phyloP scores from a whole-genome alignment of 2,113 vertebrate genomes.

The Cercopithecus mona region DNA sequence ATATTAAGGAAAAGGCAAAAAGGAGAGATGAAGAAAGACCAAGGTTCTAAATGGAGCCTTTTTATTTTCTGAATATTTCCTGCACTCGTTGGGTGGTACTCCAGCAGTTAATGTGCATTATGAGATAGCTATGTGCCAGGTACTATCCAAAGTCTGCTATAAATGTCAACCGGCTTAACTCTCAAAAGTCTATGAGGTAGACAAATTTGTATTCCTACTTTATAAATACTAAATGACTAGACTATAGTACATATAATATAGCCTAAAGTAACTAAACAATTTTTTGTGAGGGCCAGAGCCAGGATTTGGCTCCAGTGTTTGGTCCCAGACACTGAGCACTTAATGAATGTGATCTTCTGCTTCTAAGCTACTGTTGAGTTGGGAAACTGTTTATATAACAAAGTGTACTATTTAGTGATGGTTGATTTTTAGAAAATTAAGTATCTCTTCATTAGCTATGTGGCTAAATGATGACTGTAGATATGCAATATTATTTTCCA shows the following conservation, averaged over 20 bases:
- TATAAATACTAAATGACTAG: not conserved
- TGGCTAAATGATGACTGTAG: not conserved
- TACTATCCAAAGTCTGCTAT: not conserved
- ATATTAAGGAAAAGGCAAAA: not conserved
- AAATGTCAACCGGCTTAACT: not conserved
- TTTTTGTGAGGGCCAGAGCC: not conserved
- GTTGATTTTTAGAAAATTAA: not conserved
- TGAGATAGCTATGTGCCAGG: not conserved
- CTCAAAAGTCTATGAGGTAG: not conserved
- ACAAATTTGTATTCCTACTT: not conserved
- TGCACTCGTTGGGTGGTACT: no score
- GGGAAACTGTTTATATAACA: not conserved
- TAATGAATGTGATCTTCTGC: not conserved
- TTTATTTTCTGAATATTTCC: not conserved
- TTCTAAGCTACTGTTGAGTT: not conserved
- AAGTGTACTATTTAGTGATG: not conserved
- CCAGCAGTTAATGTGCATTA: not conserved
- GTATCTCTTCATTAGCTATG: not conserved
- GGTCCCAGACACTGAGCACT: not conserved
- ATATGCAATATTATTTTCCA: not conserved
- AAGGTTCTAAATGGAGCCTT: not conserved
- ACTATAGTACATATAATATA: not conserved
- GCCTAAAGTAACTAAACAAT: not conserved
- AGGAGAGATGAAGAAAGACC: not conserved
- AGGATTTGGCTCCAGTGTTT: not conserved